Percentiles rank a stretch among this genome's conserved stretches.
Conservation (phyloP, 2,888 invertebrate genomes). For the Macrophya alboannulata region DNA sequence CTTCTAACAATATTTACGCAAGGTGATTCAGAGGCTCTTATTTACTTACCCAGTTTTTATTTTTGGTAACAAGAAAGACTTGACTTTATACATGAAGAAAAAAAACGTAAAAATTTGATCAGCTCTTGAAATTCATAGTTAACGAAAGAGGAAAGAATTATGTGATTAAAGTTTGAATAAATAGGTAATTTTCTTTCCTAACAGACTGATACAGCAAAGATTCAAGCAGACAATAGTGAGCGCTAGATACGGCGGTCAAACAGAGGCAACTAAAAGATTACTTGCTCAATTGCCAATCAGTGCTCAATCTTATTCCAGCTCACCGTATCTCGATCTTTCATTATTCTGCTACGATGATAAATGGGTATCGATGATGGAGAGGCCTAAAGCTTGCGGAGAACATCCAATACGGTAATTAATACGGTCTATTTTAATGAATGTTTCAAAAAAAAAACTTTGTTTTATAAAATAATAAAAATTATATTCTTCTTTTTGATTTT, state of each 20-base stretch:
- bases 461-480: background rate
- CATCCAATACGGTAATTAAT: slow-evolving; percentile 91
- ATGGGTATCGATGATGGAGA: slow-evolving; percentile 96
- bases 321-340: slow-evolving; percentile 95
- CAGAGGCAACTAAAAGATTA: slow-evolving; percentile 94
- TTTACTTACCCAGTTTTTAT: background rate
- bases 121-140: background rate
- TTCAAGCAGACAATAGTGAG: slow-evolving; percentile 95
- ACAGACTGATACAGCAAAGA: slow-evolving; percentile 84
- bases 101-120: background rate
- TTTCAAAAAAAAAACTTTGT: background rate
- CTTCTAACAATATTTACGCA: slow-evolving; percentile 94
- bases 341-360: slow-evolving; percentile 98
- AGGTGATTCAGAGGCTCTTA: slow-evolving; percentile 75
- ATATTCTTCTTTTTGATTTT: slow-evolving; percentile 9
- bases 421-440: background rate
- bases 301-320: slow-evolving; percentile 95
- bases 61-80: background rate
- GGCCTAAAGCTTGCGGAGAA: slow-evolving; percentile 96
- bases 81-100: background rate
- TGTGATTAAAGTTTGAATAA: slow-evolving; percentile 46
- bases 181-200: slow-evolving; percentile 17
- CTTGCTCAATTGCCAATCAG: slow-evolving; percentile 96
- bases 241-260: slow-evolving; percentile 94
- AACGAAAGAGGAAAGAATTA: background rate